These are phyloP conservation scores for Liasis olivaceus DNA, from an alignment of 2,797 vertebrate species.

Conservation along the genomic window DNA sequence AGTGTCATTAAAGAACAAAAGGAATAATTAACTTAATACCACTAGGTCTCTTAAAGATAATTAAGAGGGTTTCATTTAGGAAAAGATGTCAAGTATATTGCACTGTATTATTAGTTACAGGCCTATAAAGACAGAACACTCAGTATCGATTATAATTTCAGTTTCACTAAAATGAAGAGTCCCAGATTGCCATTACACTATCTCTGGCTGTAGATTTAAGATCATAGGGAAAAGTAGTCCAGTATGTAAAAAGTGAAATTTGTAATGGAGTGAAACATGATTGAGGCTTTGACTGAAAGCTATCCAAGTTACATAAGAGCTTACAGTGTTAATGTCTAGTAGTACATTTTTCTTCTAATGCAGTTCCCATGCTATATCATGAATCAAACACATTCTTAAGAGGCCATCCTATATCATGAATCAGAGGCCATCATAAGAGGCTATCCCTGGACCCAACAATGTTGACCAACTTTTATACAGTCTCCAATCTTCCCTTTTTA, in stretches of 20 bases:
- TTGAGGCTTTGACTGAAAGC: neutral
- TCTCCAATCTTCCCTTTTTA: neutral
- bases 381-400: neutral
- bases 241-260: neutral
- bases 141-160: neutral
- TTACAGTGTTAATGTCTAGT: neutral
- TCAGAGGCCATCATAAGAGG: neutral
- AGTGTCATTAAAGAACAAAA: neutral
- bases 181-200: neutral
- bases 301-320: neutral
- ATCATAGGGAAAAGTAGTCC: neutral
- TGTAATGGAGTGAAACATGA: neutral
- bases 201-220: neutral
- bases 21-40: neutral
- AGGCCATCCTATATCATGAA: neutral
- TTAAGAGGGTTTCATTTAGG: neutral
- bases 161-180: neutral
- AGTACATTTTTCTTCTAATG: neutral
- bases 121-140: neutral
- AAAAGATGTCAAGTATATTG: neutral
- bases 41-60: neutral
- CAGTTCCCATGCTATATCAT: neutral
- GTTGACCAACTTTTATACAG: neutral
- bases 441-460: neutral
- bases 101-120: neutral